Percentiles rank a stretch among this genome's conserved stretches.
Conservation (phyloP, 30 jellyfish, hydroid and myxozoan genomes). For the Turritopsis rubra region DNA sequence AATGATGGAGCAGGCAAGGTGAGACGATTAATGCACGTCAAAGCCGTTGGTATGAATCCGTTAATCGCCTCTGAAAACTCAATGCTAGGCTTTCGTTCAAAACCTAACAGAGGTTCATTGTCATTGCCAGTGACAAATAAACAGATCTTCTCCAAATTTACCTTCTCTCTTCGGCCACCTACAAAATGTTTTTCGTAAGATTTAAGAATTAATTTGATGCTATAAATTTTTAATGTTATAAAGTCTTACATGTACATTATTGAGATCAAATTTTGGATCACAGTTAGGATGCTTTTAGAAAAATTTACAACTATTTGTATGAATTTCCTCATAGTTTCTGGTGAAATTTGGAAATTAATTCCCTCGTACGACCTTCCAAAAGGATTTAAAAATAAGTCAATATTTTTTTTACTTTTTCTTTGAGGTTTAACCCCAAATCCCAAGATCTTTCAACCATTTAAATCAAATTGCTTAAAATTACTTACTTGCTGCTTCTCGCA, state of each 20-base stretch:
- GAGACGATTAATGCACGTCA: no score
- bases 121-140: neutral
- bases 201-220: neutral
- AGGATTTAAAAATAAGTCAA: neutral
- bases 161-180: neutral
- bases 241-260: neutral
- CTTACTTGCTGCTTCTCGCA: constrained; percentile 44
- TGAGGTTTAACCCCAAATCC: neutral
- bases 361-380: neutral
- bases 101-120: no score
- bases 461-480: neutral
- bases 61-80: no score
- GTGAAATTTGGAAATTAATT: neutral
- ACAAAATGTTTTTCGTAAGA: neutral
- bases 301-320: neutral
- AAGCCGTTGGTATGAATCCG: no score
- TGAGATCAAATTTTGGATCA: neutral
- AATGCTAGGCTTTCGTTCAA: no score
- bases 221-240: neutral
- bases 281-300: neutral
- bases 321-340: neutral
- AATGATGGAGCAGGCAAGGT: no score
- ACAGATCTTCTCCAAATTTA: neutral
- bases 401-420: neutral
- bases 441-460: neutral